Conservation (phyloP, 2,113 vertebrate species). For the Aramus guarauna region DNA sequence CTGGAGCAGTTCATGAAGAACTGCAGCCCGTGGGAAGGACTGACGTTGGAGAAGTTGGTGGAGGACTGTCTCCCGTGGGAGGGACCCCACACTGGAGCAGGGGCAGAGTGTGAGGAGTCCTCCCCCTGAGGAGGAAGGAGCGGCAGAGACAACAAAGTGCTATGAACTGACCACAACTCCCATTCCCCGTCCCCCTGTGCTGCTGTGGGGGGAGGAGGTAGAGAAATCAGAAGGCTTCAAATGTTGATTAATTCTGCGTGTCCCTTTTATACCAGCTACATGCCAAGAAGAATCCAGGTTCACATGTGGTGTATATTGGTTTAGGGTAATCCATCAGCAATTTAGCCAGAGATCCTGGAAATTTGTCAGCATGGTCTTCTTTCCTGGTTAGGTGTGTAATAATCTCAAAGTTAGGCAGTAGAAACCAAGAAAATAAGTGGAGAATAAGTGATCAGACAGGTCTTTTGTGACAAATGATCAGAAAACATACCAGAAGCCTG, state of each 20-base stretch:
- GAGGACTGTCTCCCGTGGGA: no score
- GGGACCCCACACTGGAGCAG: no score
- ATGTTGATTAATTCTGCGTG: not conserved
- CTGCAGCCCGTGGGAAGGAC: no score
- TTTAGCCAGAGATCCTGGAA: not conserved
- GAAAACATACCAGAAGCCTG: not conserved
- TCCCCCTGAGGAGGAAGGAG: no score
- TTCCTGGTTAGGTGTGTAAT: not conserved
- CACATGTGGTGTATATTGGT: fast-evolving
- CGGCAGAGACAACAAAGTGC: no score
- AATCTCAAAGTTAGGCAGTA: not conserved
- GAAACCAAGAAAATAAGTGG: not conserved
- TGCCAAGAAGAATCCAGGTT: not conserved
- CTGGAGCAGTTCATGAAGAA: not conserved
- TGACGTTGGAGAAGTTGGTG: no score
- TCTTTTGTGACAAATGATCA: not conserved
- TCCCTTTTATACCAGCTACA: not conserved
- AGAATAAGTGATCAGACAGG: not conserved
- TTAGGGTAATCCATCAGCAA: not conserved
- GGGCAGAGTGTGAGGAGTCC: no score
- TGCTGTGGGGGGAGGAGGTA: no score
- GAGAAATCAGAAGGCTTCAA: not conserved
- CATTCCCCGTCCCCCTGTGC: no score
- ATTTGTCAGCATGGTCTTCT: not conserved
- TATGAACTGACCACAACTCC: no score